phyloP scores from a whole-genome alignment of 2,797 vertebrate species.

The Rhinatrema bivittatum region DNA sequence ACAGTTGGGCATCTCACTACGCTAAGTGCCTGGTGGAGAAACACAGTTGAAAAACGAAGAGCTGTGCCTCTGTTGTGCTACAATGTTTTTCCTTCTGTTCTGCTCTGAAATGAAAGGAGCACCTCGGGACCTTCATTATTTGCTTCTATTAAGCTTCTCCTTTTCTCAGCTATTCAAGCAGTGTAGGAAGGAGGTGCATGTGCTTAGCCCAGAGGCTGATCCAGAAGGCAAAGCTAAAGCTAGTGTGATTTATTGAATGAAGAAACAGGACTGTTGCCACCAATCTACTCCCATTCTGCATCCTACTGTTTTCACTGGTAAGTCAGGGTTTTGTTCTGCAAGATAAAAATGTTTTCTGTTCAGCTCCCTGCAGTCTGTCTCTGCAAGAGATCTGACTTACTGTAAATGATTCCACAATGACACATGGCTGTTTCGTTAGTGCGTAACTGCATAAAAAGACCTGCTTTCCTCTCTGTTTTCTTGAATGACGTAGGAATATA shows the following conservation, averaged over 20 bases:
- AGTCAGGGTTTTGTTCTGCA: too few relatives aligned
- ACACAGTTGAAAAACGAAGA: constrained; percentile 5
- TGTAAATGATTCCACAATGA: too few relatives aligned
- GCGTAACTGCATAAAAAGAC: too few relatives aligned
- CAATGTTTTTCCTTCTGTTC: constrained; percentile 16
- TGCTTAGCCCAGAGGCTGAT: constrained; percentile 70
- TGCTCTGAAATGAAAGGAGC: constrained; percentile 21
- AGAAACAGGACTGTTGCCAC: constrained; percentile 64
- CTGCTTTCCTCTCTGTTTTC: too few relatives aligned
- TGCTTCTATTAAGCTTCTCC: constrained; percentile 40
- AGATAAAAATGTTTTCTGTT: too few relatives aligned
- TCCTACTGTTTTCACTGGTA: constrained; percentile 74
- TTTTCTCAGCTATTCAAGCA: constrained; percentile 43
- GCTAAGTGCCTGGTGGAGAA: constrained; percentile 14
- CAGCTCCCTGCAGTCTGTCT: too few relatives aligned
- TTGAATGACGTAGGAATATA: too few relatives aligned
- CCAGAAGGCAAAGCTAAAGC: constrained; percentile 55
- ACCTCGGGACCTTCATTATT: constrained; percentile 39
- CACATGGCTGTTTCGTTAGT: too few relatives aligned
- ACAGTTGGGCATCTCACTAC: constrained; percentile 27
- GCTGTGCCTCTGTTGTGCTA: constrained; percentile 5
- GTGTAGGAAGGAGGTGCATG: constrained; percentile 52
- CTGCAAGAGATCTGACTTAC: too few relatives aligned
- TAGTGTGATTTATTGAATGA: constrained; percentile 68
- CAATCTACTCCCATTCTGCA: constrained; percentile 50